Evolutionary conservation across 37 sponge, comb jelly and placozoan genomes (phyloP).

Genomic region (Cladorhizidae sp.): DNA sequence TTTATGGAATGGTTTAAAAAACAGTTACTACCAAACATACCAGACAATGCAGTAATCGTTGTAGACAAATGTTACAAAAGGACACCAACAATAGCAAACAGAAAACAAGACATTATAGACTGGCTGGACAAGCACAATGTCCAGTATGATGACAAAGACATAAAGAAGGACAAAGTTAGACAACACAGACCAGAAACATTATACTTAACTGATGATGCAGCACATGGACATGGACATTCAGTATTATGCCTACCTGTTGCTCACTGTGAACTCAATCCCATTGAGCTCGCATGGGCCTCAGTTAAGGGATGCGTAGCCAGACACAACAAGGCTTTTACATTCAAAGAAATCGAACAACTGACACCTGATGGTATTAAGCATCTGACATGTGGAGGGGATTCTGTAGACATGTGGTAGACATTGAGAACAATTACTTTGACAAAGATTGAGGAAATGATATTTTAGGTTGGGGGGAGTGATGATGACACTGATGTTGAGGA

Average conservation of each 20-base stretch:
- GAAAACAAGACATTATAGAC: not conserved
- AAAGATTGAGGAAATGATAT: too few relatives aligned
- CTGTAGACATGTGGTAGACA: conserved; percentile 31
- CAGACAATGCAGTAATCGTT: not conserved
- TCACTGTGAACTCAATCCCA: conserved; percentile 55
- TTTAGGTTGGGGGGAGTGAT: not conserved
- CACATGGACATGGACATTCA: conserved; percentile 3
- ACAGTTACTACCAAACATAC: not conserved
- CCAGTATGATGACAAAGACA: conserved; percentile 1
- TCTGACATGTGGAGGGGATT: conserved; percentile 22
- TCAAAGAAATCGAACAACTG: conserved; percentile 1
- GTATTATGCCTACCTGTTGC: conserved; percentile 33
- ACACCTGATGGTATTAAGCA: conserved; percentile 18
- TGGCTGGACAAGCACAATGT: not conserved
- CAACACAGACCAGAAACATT: conserved; percentile 6
- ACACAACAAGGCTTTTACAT: not conserved
- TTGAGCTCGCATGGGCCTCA: conserved; percentile 52
- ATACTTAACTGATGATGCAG: conserved; percentile 30
- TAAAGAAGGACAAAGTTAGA: not conserved
- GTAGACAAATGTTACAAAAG: too few relatives aligned
- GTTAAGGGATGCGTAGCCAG: conserved; percentile 11
- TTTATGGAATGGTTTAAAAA: not conserved
- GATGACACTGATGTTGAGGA: conserved; percentile 7
- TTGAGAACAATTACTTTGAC: too few relatives aligned
- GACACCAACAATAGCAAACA: too few relatives aligned